Evolutionary conservation across 2,113 vertebrate species (phyloP).

Genomic region (Xiphias gladius): DNA sequence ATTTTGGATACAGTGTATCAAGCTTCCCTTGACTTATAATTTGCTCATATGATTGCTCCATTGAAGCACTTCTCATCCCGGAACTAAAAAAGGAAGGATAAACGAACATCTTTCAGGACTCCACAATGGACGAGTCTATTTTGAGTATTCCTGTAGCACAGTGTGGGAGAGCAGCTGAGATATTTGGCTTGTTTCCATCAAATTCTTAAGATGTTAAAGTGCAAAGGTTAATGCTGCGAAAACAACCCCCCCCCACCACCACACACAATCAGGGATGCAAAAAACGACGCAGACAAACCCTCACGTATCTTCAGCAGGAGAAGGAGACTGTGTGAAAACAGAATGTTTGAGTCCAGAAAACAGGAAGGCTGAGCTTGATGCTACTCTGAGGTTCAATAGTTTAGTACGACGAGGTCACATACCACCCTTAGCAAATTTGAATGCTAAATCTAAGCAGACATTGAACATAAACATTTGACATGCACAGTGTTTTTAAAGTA

Average conservation of each 20-base stretch:
- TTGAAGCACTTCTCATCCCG: constrained; percentile 21
- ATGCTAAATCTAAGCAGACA: background rate
- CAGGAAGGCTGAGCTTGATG: background rate
- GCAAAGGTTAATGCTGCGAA: constrained; percentile 78
- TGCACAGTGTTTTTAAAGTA: constrained; percentile 5
- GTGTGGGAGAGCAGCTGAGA: constrained; percentile 87
- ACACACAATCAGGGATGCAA: constrained; percentile 42
- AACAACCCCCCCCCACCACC: constrained; percentile 61
- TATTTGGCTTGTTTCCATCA: constrained; percentile 70
- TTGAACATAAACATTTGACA: constrained; percentile 12
- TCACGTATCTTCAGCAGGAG: constrained; percentile 28
- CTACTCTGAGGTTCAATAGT: background rate
- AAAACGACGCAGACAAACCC: constrained; percentile 33
- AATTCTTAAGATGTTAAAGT: constrained; percentile 85
- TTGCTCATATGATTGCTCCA: background rate
- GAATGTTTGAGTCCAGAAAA: constrained; percentile 17
- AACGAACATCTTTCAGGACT: constrained; percentile 59
- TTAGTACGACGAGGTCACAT: background rate
- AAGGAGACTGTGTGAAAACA: constrained; percentile 9
- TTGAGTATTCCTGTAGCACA: constrained; percentile 64
- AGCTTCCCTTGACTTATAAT: background rate
- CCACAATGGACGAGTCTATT: constrained; percentile 78
- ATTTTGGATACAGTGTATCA: background rate
- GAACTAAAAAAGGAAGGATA: constrained; percentile 53
- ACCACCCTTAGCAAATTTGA: background rate